Evolutionary conservation across 2,113 vertebrate genomes (phyloP).

Genomic region (Tupaia tana): DNA sequence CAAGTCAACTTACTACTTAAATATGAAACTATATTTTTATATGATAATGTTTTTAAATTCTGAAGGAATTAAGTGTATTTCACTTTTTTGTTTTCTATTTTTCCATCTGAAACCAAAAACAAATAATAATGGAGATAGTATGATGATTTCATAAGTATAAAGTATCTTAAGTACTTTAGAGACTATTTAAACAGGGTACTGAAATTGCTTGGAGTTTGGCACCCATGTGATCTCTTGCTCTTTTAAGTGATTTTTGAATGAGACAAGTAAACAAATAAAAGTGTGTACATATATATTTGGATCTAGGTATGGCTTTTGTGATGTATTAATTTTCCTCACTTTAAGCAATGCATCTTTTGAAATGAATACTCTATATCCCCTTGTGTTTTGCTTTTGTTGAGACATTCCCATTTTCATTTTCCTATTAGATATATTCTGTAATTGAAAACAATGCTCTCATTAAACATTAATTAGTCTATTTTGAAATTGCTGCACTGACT

Average conservation of each 20-base stretch:
- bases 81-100: background rate
- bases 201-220: background rate
- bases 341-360: background rate
- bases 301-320: background rate
- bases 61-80: background rate
- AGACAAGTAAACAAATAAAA: slow-evolving; percentile 15
- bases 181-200: background rate
- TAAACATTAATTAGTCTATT: slow-evolving; percentile 40
- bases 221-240: background rate
- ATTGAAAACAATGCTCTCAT: slow-evolving; percentile 49
- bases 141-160: background rate
- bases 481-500: background rate
- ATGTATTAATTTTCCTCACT: background rate
- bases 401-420: slow-evolving; percentile 45
- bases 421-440: slow-evolving; percentile 34
- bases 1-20: background rate
- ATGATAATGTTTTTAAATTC: slow-evolving; percentile 24
- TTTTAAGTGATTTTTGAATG: background rate
- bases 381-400: slow-evolving; percentile 50
- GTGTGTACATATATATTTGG: background rate
- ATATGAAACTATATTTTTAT: background rate
- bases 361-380: background rate
- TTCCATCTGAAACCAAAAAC: background rate
- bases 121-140: background rate
- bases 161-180: background rate